A percentile compares a stretch with the other conserved stretches of the same genome.
Evolutionary conservation across 2,888 invertebrate genomes (phyloP).

Genomic region (Amiota minor): DNA sequence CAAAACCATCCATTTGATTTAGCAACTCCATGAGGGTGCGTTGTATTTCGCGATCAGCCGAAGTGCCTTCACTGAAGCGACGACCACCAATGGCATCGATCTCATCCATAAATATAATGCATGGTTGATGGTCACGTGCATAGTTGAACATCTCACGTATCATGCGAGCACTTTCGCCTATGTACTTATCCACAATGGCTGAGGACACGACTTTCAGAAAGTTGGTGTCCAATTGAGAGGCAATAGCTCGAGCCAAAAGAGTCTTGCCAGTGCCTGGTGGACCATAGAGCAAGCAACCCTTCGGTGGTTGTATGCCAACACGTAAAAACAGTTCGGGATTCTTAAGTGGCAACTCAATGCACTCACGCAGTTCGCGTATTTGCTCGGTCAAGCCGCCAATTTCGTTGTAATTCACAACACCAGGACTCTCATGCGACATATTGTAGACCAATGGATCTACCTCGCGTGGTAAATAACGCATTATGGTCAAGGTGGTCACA

Average conservation of each 20-base stretch:
- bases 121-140: slow-evolving; percentile 98
- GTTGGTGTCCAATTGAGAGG: slow-evolving; percentile 99
- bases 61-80: slow-evolving; percentile 97
- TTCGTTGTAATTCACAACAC: slow-evolving; percentile 93
- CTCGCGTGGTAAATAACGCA: slow-evolving; percentile 96
- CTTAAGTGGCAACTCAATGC: slow-evolving; percentile 93
- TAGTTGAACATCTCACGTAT: slow-evolving; percentile 99
- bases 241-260: slow-evolving; percentile 94
- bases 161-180: slow-evolving; percentile 97
- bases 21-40: slow-evolving; percentile 97
- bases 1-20: slow-evolving; percentile 99
- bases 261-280: slow-evolving; percentile 79
- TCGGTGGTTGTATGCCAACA: slow-evolving; percentile 98
- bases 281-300: slow-evolving; percentile 94
- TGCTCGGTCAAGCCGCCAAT: slow-evolving; percentile 98
- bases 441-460: slow-evolving; percentile 99
- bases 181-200: slow-evolving; percentile 99
- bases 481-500: slow-evolving; percentile 99
- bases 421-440: slow-evolving; percentile 99
- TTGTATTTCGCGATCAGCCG: slow-evolving; percentile 98
- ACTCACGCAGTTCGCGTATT: slow-evolving; percentile 96
- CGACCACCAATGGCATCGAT: slow-evolving; percentile 99
- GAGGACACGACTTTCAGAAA: slow-evolving; percentile 99
- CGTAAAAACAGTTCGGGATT: slow-evolving; percentile 97
- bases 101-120: slow-evolving; percentile 99